Evolutionary conservation across 1,140 invertebrate genomes (phyloP).

Genomic region (Drosophila leontia): DNA sequence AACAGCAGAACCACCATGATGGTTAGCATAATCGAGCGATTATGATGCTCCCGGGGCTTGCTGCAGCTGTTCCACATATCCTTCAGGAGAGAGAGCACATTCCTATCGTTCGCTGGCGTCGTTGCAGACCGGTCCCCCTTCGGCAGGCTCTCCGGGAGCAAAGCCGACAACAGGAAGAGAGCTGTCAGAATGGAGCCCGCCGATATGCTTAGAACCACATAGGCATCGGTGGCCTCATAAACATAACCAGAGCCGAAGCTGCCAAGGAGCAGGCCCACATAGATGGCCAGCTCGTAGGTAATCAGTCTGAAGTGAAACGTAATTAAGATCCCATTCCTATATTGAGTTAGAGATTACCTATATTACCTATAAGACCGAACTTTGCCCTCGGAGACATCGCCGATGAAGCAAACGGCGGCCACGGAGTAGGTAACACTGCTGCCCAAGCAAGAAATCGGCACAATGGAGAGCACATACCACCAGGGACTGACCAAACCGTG

Average conservation of each 20-base stretch:
- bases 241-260: slow-evolving; percentile 85
- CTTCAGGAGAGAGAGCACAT: slow-evolving; percentile 83
- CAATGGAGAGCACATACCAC: slow-evolving; percentile 87
- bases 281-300: slow-evolving; percentile 86
- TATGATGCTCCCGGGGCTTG: slow-evolving; percentile 86
- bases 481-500: slow-evolving; percentile 85
- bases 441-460: slow-evolving; percentile 87
- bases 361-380: slow-evolving; percentile 85
- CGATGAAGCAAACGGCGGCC: slow-evolving; percentile 87
- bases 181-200: slow-evolving; percentile 54
- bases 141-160: slow-evolving; percentile 73
- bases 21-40: slow-evolving; percentile 87
- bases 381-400: slow-evolving; percentile 87
- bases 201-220: slow-evolving; percentile 61
- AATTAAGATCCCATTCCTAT: neutral
- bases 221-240: slow-evolving; percentile 63
- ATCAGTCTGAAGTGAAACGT: slow-evolving; percentile 86
- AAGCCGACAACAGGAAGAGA: slow-evolving; percentile 39
- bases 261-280: slow-evolving; percentile 87
- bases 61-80: slow-evolving; percentile 87
- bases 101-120: slow-evolving; percentile 46
- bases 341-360: neutral
- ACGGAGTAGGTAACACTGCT: slow-evolving; percentile 87
- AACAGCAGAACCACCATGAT: slow-evolving; percentile 86
- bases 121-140: neutral